Percentiles rank a stretch among this genome's conserved stretches.
Evolutionary conservation across 2,113 vertebrate species (phyloP).

Genomic region (Aythya baeri): DNA sequence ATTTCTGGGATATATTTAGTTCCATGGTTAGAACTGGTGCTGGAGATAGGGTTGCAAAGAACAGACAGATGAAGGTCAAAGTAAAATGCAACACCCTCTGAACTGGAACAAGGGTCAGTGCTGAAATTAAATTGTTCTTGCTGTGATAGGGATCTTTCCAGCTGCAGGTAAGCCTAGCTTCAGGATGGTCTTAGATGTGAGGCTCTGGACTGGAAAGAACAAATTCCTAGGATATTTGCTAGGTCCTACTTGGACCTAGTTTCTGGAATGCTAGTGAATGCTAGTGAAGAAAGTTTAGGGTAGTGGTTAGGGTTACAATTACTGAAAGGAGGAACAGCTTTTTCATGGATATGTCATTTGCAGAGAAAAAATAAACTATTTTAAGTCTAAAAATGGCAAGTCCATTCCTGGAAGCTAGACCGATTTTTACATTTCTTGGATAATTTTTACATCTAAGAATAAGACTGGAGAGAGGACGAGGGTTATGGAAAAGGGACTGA

Average conservation of each 20-base stretch:
- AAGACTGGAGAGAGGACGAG: background rate
- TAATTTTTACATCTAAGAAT: background rate
- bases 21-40: background rate
- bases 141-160: background rate
- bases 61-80: background rate
- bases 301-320: background rate
- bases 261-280: background rate
- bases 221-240: background rate
- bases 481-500: background rate
- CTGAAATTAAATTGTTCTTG: background rate
- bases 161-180: background rate
- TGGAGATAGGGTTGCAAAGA: background rate
- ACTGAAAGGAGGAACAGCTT: background rate
- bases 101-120: background rate
- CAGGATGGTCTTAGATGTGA: background rate
- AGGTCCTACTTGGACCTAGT: background rate
- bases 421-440: background rate
- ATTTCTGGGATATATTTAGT: background rate
- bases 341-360: background rate
- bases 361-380: background rate
- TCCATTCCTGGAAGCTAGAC: background rate
- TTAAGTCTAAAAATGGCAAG: background rate
- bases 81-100: background rate
- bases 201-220: background rate
- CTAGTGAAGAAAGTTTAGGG: background rate